These are phyloP conservation scores for Epizoanthus scotinus DNA, from an alignment of 92 coral and sea anemone species.

Conservation along the genomic window DNA sequence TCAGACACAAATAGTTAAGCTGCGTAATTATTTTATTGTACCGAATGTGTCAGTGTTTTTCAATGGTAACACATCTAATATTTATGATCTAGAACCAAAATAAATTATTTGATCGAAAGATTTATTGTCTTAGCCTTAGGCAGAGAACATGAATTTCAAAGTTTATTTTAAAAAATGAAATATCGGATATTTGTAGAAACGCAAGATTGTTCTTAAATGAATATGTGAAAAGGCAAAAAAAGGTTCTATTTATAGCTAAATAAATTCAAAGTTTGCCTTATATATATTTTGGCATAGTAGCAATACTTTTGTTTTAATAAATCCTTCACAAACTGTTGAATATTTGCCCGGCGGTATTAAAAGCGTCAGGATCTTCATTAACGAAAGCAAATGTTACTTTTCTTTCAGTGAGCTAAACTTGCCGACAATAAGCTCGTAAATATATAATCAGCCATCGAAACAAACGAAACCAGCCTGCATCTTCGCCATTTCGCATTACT, in stretches of 20 bases:
- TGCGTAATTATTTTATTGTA: conserved; percentile 46
- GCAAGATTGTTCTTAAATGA: too few relatives aligned
- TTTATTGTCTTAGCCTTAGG: conserved; percentile 1
- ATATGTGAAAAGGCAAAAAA: not conserved
- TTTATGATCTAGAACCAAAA: conserved; percentile 37
- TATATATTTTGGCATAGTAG: not conserved
- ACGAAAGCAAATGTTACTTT: conserved; percentile 1
- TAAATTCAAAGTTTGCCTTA: not conserved
- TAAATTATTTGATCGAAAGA: not conserved
- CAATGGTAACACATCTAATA: conserved; percentile 52
- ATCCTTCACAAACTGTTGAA: not conserved
- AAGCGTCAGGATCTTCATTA: conserved; percentile 15
- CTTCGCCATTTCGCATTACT: not conserved
- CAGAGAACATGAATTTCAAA: conserved; percentile 13
- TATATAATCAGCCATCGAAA: conserved; percentile 3
- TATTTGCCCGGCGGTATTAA: not conserved
- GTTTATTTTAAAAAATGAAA: conserved; percentile 2
- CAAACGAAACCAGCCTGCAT: not conserved
- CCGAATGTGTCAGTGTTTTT: conserved; percentile 53
- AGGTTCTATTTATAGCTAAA: not conserved
- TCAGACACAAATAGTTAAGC: not conserved
- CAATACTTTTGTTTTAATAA: conserved; percentile 28
- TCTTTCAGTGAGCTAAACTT: conserved; percentile 20
- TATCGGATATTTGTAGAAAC: too few relatives aligned
- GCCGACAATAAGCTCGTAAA: conserved; percentile 6